Percentiles rank a stretch among this genome's conserved stretches.
Conservation (phyloP, 2,113 vertebrate genomes). For the Euleptes europaea region DNA sequence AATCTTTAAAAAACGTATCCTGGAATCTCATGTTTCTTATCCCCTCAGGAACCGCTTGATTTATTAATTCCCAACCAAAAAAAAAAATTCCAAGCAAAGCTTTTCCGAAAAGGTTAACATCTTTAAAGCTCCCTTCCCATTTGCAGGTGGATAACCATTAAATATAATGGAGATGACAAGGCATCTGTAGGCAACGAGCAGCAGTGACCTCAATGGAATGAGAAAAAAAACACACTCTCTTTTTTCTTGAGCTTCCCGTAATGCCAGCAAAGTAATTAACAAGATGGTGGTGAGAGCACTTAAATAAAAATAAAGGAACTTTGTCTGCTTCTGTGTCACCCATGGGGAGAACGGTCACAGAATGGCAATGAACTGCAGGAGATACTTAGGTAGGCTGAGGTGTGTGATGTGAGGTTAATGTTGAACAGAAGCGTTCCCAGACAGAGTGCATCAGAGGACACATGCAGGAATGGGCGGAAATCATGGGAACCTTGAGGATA, state of each 20-base stretch:
- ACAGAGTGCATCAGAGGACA: neutral
- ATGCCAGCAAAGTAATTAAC: neutral
- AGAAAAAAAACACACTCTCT: neutral
- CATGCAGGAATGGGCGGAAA: neutral
- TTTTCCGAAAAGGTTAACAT: constrained; percentile 4
- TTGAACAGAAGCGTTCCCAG: neutral
- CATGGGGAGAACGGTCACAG: neutral
- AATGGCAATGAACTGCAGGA: neutral
- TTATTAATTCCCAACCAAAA: neutral
- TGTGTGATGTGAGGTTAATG: neutral
- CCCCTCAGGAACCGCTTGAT: neutral
- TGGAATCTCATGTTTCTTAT: neutral
- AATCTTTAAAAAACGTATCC: neutral
- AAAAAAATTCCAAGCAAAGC: neutral
- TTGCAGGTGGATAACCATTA: constrained; percentile 3
- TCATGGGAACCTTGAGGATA: neutral
- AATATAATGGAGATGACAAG: constrained; percentile 10
- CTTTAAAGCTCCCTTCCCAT: neutral
- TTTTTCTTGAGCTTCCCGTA: neutral
- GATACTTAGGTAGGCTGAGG: neutral
- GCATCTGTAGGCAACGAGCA: neutral
- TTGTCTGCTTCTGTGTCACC: neutral
- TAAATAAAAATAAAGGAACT: neutral
- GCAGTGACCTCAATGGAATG: constrained; percentile 12
- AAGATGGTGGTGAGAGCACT: neutral